Base-by-base conservation (phyloP, 2,797 vertebrate species). In the Sebastes cheni region DNA sequence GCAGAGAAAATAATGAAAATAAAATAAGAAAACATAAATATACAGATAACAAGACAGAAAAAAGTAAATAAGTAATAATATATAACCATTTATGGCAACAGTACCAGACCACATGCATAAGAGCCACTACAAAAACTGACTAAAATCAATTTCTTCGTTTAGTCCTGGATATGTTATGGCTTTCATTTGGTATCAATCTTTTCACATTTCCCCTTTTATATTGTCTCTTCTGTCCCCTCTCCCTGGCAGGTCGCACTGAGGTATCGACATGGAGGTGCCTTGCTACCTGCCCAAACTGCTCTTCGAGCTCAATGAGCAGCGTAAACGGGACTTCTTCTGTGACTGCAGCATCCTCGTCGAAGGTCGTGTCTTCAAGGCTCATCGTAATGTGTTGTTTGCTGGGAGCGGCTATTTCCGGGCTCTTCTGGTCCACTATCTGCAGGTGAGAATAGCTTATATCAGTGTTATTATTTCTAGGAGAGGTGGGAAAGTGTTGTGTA, bases 301-400 rank as follows among this genome's bases (percentile, higher is more conserved):
- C 82, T 97, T 96, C 3, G 98, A 99, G 92, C 93, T 99, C 67
- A 99, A 99, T 20, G 99, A 99, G 89, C 99, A 99, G 88, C 96
- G 98, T 2, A 98, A 98, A 92, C 92, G 98, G 79, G 98, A 98
- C 88, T 99, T 98, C 88, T 99, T 99, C 95, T 99, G 99, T 83
- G 99, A 99, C 95, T 99, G 98, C 94, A 99, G 98, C 92, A 97
- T 99, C 88, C 97, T 99, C 0, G 99, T 99, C 9, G 98, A 99
- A 86, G 99, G 98, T 3, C 94, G 98, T 6, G 97, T 99, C 83
- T 99, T 99, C 92, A 99, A 99, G 85, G 99, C 99, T 0, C 99
- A 99, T 88, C 96, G 97, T 18, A 99, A 99, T 89, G 98, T 99
- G 32, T 84, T 99, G 36, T 99, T 99, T 61, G 98, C 98, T 25